These are phyloP conservation scores for Intellagama lesueurii DNA, from an alignment of 2,797 vertebrate species.

Conservation along the genomic window DNA sequence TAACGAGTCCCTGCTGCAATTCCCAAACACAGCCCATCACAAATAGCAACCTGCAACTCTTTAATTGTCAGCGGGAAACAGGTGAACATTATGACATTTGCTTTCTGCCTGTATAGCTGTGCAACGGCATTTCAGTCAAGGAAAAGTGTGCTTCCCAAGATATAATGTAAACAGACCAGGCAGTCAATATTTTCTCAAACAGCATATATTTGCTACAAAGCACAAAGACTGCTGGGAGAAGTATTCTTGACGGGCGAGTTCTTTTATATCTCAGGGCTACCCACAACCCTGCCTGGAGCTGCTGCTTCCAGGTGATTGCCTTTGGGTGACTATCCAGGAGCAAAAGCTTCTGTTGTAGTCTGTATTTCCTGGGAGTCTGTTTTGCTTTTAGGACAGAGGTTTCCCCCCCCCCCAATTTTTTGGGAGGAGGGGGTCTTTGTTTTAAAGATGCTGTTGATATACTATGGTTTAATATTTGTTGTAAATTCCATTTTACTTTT, in stretches of 20 bases:
- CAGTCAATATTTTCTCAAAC: neutral
- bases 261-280: neutral
- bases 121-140: no score
- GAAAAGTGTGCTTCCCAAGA: neutral
- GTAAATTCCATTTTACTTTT: neutral
- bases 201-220: neutral
- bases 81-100: no score
- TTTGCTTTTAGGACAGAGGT: neutral
- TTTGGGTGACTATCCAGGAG: neutral
- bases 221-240: neutral
- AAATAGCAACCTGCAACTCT: no score
- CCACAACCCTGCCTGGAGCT: neutral
- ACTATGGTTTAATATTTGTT: neutral
- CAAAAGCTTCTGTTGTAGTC: no score
- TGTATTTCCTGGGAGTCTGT: neutral
- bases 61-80: no score
- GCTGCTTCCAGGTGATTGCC: neutral
- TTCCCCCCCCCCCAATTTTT: neutral
- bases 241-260: neutral
- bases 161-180: neutral
- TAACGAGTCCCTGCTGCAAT: no score
- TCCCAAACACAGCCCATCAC: no score
- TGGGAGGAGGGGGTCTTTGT: neutral
- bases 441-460: neutral
- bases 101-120: no score